phyloP scores from a whole-genome alignment of 1,140 invertebrate genomes.

The Drosophila nikananu region DNA sequence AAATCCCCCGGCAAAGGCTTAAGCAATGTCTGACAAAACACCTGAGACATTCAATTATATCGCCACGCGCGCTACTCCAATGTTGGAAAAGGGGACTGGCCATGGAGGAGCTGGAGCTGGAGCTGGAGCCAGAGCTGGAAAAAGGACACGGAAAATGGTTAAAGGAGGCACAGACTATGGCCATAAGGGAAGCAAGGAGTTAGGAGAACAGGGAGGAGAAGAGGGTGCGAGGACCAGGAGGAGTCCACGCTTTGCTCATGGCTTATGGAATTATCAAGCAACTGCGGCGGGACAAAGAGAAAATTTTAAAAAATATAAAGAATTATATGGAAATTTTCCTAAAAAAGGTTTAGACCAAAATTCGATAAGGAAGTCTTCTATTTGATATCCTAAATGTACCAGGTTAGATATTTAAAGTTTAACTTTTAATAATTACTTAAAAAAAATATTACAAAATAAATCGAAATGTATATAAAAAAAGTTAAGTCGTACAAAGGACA shows the following conservation, averaged over 20 bases:
- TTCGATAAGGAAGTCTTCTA: too few relatives aligned
- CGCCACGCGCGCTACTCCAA: slow-evolving; percentile 56
- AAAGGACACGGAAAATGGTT: slow-evolving; percentile 10
- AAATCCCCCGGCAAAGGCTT: slow-evolving; percentile 84
- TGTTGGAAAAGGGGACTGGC: slow-evolving; percentile 13
- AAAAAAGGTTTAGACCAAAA: not conserved
- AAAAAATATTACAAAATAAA: not conserved
- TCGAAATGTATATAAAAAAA: not conserved
- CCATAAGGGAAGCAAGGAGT: not conserved
- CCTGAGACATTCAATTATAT: slow-evolving; percentile 85
- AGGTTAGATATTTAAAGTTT: too few relatives aligned
- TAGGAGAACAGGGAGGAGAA: not conserved
- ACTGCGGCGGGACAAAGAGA: slow-evolving; percentile 14
- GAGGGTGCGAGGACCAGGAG: not conserved
- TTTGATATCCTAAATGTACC: too few relatives aligned
- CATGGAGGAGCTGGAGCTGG: not conserved
- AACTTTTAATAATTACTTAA: too few relatives aligned
- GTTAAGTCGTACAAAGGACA: not conserved
- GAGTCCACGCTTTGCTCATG: slow-evolving; percentile 31
- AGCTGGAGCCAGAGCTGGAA: not conserved
- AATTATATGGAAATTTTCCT: not conserved
- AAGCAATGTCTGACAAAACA: slow-evolving; percentile 85
- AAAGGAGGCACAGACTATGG: slow-evolving; percentile 11
- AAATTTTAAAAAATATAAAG: slow-evolving; percentile 29
- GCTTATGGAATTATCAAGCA: slow-evolving; percentile 73